Conservation (phyloP, 2,113 vertebrate species). For the Oceanodroma tethys region DNA sequence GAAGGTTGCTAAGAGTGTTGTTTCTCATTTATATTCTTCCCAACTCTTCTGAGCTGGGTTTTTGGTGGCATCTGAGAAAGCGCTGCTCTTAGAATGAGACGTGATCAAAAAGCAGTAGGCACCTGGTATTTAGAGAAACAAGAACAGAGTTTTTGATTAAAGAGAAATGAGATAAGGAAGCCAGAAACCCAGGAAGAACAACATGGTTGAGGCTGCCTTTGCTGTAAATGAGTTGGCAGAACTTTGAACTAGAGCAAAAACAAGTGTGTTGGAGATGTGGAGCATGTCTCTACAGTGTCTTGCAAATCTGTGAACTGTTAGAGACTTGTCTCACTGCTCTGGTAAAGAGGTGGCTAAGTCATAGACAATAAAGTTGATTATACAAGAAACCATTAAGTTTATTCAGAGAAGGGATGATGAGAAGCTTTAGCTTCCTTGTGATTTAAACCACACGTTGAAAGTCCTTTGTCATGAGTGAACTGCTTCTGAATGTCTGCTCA, state of each 20-base stretch:
- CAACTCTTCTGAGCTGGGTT: background rate
- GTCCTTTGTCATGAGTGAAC: background rate
- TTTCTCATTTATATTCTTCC: background rate
- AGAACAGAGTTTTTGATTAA: background rate
- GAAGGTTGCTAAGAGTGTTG: background rate
- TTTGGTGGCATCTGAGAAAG: background rate
- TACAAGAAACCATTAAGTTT: background rate
- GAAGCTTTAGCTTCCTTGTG: background rate
- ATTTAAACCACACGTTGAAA: fast-evolving
- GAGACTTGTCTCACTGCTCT: background rate
- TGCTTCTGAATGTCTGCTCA: background rate
- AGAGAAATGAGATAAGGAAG: background rate
- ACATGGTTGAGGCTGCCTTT: background rate
- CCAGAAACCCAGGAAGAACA: background rate
- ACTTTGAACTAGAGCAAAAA: background rate
- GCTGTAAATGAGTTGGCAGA: background rate
- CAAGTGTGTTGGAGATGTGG: fast-evolving
- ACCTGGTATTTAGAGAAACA: background rate
- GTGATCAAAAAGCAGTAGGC: background rate
- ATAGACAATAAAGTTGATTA: background rate
- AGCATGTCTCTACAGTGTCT: fast-evolving
- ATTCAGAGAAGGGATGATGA: background rate
- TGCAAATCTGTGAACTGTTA: background rate
- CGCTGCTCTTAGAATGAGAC: background rate
- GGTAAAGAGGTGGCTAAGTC: background rate